Conservation (phyloP, 2,113 vertebrate species). For the Fulica atra region DNA sequence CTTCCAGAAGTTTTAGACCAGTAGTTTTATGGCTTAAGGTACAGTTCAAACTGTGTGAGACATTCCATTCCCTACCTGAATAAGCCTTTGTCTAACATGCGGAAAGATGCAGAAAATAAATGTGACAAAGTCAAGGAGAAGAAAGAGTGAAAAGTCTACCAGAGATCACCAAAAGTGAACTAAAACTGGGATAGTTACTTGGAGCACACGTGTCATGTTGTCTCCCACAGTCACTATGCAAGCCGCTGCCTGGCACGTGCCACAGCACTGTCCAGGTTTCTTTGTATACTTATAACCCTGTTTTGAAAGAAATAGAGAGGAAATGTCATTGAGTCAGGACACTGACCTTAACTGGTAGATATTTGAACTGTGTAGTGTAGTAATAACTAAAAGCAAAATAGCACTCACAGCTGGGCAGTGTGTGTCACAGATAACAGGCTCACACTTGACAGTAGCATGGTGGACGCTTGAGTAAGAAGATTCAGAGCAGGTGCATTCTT, state of each 20-base stretch:
- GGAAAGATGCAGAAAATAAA: background rate
- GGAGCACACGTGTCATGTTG: background rate
- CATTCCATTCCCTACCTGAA: background rate
- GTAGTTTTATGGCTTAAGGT: background rate
- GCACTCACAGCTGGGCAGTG: conserved; percentile 69
- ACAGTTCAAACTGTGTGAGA: background rate
- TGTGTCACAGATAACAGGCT: conserved; percentile 52
- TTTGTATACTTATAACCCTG: conserved; percentile 72
- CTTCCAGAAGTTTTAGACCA: background rate
- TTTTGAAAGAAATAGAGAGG: background rate
- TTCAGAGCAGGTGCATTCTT: conserved; percentile 67
- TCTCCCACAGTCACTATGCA: conserved; percentile 28
- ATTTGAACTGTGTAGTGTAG: background rate
- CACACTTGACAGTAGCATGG: background rate
- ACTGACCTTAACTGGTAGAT: background rate
- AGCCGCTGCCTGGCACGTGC: conserved; percentile 12
- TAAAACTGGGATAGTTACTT: conserved; percentile 3
- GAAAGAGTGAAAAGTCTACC: background rate
- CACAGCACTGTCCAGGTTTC: conserved; percentile 61
- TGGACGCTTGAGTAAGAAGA: background rate
- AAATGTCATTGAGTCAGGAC: background rate
- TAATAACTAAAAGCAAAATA: background rate
- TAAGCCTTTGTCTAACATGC: background rate
- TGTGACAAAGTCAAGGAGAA: background rate
- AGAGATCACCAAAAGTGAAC: background rate